Base-by-base conservation (phyloP, 2,888 invertebrate species). In the Oscheius sp. region DNA sequence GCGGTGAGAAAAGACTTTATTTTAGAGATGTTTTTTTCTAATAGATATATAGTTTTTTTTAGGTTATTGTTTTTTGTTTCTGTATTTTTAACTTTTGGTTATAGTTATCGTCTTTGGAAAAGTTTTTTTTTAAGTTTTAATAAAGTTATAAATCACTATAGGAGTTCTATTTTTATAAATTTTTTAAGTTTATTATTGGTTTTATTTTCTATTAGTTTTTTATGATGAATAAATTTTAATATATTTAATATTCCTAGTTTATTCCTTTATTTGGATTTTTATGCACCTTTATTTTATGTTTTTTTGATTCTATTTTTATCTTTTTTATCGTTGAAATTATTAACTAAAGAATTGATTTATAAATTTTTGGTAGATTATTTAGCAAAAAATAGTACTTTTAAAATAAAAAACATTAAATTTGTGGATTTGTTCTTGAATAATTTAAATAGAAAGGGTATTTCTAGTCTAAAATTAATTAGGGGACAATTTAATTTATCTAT, bases 1-100 rank as follows among this genome's bases (percentile, higher is more conserved):
- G 68, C 72, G 38, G 74, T 78, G 2, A 78, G 78, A 56, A 80
- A 80, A 70, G 80, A 80, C 76, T 74, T 80, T 71, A 76, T 78
- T 74, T 73, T 80, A 69, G 75, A 76, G 45, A 64, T 78, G 50
- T 76, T 74, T 72, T 80, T 76, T 72, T 69, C 51, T 63, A 73
- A 73, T 73, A 73, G 57, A 67, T 64, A 68, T 72, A 73, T 67
- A 61, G 38, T 80, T 9, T 70, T 76, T 69, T 72, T 80, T 69
- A 59, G 70, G 24, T 51, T 75, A 54, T 68, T 78, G 61, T 78
- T 80, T 75, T 78, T 76, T 76, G 49, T 75, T 50, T 73, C 72
- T 32, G 72, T 78, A n/a, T 78, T 73, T 72, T 70, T 78, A 69
- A 79, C 79, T 59, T 77, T 79, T 74, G 75, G 75, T 66, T 79